Conservation (phyloP, 2,888 invertebrate species). For the Perithous albicinctus region DNA sequence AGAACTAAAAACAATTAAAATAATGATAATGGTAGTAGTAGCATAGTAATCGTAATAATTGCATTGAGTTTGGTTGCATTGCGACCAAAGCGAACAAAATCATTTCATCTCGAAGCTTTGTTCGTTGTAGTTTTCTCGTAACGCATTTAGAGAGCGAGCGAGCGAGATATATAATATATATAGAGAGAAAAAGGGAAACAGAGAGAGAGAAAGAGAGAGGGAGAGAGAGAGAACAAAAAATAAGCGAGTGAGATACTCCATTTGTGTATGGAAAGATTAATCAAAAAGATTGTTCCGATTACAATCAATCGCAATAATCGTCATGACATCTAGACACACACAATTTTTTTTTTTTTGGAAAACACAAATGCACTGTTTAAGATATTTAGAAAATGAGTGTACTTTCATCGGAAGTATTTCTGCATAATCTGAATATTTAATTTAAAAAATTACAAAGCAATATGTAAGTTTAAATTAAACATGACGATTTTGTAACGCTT, state of each 20-base stretch:
- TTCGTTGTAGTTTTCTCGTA: conserved; percentile 33
- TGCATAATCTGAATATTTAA: no score
- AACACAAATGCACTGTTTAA: no score
- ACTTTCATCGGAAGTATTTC: no score
- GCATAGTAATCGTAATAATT: conserved; percentile 70
- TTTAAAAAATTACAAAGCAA: neutral
- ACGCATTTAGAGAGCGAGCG: conserved; percentile 11
- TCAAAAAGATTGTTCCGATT: neutral
- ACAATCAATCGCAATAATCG: conserved; percentile 43
- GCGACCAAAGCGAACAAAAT: conserved; percentile 69
- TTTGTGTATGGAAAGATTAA: neutral
- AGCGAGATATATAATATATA: no score
- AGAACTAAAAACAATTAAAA: conserved; percentile 55
- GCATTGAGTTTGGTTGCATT: conserved; percentile 75
- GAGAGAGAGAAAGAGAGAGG: conserved; percentile 22
- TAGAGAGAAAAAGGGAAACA: conserved; percentile 10
- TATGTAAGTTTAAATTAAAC: no score
- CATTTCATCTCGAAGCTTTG: conserved; percentile 46
- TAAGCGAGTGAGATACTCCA: conserved; percentile 24
- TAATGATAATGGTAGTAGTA: conserved; percentile 63
- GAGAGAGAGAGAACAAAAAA: no score
- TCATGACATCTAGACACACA: conserved; percentile 14
- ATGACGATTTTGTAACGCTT: no score
- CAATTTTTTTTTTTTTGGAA: no score
- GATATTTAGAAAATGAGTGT: no score